Percentiles rank a stretch among this genome's conserved stretches.
phyloP scores from a whole-genome alignment of 2,113 vertebrate genomes.

The Gadus macrocephalus region DNA sequence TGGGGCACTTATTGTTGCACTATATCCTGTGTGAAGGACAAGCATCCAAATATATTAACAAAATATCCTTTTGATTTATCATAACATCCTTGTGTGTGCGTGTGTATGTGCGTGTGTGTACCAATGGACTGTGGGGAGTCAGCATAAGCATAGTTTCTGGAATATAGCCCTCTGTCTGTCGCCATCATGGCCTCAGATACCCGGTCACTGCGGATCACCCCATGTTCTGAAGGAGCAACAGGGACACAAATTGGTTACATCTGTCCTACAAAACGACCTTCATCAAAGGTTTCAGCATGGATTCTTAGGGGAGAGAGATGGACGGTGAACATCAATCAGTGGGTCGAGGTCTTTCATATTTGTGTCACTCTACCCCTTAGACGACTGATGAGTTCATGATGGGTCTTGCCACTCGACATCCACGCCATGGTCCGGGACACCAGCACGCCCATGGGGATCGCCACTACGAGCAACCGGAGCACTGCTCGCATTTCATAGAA shows the following conservation, averaged over 20 bases:
- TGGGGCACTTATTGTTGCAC: conserved; percentile 88
- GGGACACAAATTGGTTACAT: neutral
- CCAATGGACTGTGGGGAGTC: conserved; percentile 88
- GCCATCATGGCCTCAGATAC: conserved; percentile 81
- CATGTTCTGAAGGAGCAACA: conserved; percentile 74
- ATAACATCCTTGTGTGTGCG: no score
- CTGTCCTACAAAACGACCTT: neutral
- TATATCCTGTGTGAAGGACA: conserved; percentile 74
- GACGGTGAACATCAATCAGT: neutral
- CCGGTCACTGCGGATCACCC: conserved; percentile 78
- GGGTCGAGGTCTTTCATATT: neutral
- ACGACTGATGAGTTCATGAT: conserved; percentile 81
- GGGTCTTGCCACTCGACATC: conserved; percentile 84
- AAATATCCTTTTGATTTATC: no score
- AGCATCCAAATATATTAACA: neutral
- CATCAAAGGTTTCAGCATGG: neutral
- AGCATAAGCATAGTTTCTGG: conserved; percentile 79
- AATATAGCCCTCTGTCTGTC: conserved; percentile 84
- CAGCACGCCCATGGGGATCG: conserved; percentile 82
- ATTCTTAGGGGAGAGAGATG: no score
- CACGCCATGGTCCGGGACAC: conserved; percentile 84
- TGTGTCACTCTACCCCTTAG: conserved; percentile 71
- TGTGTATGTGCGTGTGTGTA: conserved; percentile 35
- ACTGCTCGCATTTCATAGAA: conserved; percentile 71
- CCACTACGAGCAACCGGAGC: conserved; percentile 54